These are phyloP conservation scores for Enteromius trimaculatus DNA, from an alignment of 2,797 vertebrate species.

Conservation along the genomic window DNA sequence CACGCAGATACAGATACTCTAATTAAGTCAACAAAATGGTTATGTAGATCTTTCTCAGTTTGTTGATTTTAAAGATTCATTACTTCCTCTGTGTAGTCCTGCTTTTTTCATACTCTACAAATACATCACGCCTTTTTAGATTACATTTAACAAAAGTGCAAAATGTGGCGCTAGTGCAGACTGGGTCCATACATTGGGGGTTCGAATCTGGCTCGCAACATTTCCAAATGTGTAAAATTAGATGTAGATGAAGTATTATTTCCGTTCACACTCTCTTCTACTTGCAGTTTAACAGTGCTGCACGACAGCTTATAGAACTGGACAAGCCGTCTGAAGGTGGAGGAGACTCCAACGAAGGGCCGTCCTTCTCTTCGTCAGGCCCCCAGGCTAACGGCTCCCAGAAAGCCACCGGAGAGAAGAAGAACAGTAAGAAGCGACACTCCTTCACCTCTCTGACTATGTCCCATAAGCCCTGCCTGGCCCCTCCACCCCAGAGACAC, in stretches of 20 bases:
- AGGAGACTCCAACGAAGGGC: slow-evolving; percentile 85
- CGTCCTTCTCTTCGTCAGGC: slow-evolving; percentile 75
- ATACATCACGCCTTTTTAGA: not conserved
- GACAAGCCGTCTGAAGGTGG: slow-evolving; percentile 88
- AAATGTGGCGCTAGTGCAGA: not conserved
- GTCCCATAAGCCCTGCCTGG: slow-evolving; percentile 94
- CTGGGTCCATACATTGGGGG: not conserved
- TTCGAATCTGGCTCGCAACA: not conserved
- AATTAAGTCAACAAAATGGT: no score
- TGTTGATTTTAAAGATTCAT: not conserved
- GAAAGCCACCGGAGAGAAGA: slow-evolving; percentile 89
- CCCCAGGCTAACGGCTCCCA: slow-evolving; percentile 84
- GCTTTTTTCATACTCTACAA: slow-evolving; percentile 14
- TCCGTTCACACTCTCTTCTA: slow-evolving; percentile 9
- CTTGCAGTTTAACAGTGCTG: slow-evolving; percentile 90
- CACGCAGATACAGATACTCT: not conserved
- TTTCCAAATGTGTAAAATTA: not conserved
- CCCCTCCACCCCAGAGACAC: slow-evolving; percentile 92
- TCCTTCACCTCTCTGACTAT: slow-evolving; percentile 98
- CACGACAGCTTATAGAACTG: slow-evolving; percentile 94
- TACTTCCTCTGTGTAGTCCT: not conserved
- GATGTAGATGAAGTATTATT: not conserved
- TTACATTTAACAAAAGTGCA: not conserved
- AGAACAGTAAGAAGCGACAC: slow-evolving; percentile 98
- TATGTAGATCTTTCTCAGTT: not conserved